phyloP scores from a whole-genome alignment of 1,140 invertebrate genomes.

The Prorops nasuta region DNA sequence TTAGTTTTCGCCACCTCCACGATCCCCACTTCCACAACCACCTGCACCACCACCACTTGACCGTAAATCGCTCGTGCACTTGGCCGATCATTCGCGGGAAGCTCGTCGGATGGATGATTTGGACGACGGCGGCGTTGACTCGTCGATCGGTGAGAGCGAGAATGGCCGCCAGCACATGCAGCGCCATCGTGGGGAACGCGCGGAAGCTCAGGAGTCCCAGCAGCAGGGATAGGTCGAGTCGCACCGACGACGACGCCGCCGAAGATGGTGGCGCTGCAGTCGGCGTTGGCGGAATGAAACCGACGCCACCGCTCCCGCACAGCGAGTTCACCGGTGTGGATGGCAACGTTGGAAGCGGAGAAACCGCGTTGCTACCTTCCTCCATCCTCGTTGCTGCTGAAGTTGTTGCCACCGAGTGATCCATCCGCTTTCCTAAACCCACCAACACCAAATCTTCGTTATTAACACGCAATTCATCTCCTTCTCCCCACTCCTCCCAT shows the following conservation, averaged over 20 bases:
- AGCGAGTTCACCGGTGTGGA: too few species aligned
- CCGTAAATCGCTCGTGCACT: constrained; percentile 4
- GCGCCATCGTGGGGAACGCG: too few species aligned
- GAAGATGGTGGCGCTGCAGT: neutral
- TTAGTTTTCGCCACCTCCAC: constrained; percentile 1
- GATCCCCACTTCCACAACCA: constrained; percentile 25
- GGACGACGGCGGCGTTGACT: neutral
- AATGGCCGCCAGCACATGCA: too few species aligned
- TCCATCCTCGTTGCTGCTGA: constrained; percentile 4
- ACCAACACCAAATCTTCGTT: too few species aligned
- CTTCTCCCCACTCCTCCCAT: too few species aligned
- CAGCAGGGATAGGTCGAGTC: neutral
- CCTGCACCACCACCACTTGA: constrained; percentile 19
- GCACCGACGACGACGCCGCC: neutral
- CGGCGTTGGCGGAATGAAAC: constrained; percentile 22
- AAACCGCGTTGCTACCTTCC: constrained; percentile 18
- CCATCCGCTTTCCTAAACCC: too few species aligned
- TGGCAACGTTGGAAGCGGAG: too few species aligned
- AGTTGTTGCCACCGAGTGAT: neutral
- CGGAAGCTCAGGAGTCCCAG: neutral
- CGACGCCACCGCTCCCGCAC: constrained; percentile 36
- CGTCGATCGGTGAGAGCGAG: too few species aligned
- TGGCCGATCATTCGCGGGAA: constrained; percentile 1
- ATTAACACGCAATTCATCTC: too few species aligned
- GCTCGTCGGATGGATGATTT: too few species aligned